Conservation (phyloP, 2,113 vertebrate species). For the Melanotaenia duboulayi region DNA sequence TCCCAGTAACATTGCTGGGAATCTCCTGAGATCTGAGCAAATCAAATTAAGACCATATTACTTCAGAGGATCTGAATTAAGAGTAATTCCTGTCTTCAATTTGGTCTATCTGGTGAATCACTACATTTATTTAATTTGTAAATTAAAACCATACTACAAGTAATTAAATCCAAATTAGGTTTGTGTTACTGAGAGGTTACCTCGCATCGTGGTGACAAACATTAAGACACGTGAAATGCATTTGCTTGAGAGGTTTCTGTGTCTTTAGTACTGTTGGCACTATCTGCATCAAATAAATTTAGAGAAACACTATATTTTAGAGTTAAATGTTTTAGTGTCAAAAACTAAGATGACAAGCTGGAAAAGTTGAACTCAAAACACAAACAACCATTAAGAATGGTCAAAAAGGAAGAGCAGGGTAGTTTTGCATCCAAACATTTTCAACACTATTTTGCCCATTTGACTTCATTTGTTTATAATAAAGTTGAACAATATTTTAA, state of each 20-base stretch:
- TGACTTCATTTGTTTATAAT: too few relatives aligned
- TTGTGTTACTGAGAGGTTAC: background rate
- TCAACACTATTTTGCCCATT: too few relatives aligned
- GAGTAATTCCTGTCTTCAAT: slow-evolving; percentile 29
- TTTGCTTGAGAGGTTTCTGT: too few relatives aligned
- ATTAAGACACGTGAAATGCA: background rate
- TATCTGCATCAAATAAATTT: background rate
- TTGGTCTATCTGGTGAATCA: slow-evolving; percentile 3
- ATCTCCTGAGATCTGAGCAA: slow-evolving; percentile 20
- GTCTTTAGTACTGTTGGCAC: too few relatives aligned
- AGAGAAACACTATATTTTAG: background rate
- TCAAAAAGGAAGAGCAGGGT: too few relatives aligned
- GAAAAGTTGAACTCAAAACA: background rate
- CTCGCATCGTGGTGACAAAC: too few relatives aligned
- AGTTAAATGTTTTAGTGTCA: background rate
- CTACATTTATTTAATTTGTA: too few relatives aligned
- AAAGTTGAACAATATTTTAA: background rate
- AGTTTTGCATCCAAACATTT: too few relatives aligned
- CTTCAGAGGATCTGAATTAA: slow-evolving; percentile 23
- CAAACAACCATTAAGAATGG: background rate
- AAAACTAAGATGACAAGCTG: background rate
- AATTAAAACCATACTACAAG: background rate
- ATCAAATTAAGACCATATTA: slow-evolving; percentile 26
- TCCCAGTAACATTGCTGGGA: slow-evolving; percentile 35
- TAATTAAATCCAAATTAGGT: background rate